Conservation (phyloP, 2,888 invertebrate species). For the Archaeoteleia sp. region DNA sequence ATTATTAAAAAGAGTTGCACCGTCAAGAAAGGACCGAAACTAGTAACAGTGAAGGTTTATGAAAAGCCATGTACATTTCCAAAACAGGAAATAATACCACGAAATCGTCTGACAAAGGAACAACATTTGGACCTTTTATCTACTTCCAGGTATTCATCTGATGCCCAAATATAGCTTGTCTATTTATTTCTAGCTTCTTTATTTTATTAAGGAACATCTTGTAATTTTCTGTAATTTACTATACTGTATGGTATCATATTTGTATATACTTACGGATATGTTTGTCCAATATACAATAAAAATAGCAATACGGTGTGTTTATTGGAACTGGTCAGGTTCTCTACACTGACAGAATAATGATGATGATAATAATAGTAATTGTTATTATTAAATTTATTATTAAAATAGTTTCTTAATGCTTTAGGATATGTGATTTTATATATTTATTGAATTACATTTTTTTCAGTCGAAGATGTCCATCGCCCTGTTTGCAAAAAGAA, state of each 20-base stretch:
- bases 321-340: too few species aligned
- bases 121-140: slow-evolving; percentile 64
- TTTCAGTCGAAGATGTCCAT: slow-evolving; percentile 59
- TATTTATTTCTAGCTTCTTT: too few species aligned
- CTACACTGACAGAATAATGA: not conserved
- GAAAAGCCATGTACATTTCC: slow-evolving; percentile 59
- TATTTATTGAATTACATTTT: too few species aligned
- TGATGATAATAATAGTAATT: too few species aligned
- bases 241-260: too few species aligned
- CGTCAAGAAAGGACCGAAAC: slow-evolving; percentile 7
- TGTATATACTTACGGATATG: too few species aligned
- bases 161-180: too few species aligned
- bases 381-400: slow-evolving; percentile 1
- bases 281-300: too few species aligned
- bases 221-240: too few species aligned
- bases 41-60: slow-evolving; percentile 50
- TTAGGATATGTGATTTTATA: slow-evolving; percentile 3
- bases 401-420: too few species aligned
- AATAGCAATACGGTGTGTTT: too few species aligned
- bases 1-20: slow-evolving; percentile 1
- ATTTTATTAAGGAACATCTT: too few species aligned
- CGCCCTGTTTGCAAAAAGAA: slow-evolving; percentile 44
- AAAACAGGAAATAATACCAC: slow-evolving; percentile 59
- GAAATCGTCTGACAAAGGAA: slow-evolving; percentile 63
- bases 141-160: slow-evolving; percentile 63